Evolutionary conservation across 2,113 vertebrate genomes (phyloP).

Genomic region (Sminthopsis crassicaudata): DNA sequence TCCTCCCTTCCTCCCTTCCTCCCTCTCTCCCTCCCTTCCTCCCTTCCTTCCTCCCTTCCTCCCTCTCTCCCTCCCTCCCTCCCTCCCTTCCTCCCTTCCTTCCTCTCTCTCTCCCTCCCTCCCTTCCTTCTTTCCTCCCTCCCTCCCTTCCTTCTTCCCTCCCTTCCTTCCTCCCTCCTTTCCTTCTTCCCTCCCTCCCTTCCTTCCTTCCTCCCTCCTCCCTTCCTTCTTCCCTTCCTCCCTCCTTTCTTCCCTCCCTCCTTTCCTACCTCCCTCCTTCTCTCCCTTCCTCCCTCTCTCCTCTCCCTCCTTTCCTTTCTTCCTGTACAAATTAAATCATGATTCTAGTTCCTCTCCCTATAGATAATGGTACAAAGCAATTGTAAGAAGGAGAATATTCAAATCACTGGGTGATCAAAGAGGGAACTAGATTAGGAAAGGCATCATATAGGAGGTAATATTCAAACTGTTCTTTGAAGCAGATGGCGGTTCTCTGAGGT

Average conservation of each 20-base stretch:
- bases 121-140: not conserved
- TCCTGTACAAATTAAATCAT: not conserved
- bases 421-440: not conserved
- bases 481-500: not conserved
- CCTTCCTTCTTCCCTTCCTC: no score
- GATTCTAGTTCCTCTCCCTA: not conserved
- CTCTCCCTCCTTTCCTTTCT: not conserved
- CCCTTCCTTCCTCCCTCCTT: not conserved
- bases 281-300: not conserved
- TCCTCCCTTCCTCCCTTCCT: no score
- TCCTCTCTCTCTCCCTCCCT: not conserved
- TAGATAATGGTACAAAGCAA: not conserved
- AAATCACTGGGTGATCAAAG: not conserved
- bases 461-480: not conserved
- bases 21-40: no score
- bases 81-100: slow-evolving; percentile 8
- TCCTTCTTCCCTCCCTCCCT: no score
- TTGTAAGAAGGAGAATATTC: not conserved
- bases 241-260: rapidly evolving
- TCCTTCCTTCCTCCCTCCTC: rapidly evolving
- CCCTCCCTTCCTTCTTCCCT: not conserved
- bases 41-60: rapidly evolving
- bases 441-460: not conserved
- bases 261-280: not conserved
- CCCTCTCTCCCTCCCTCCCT: not conserved